A percentile compares a stretch with the other conserved stretches of the same genome.
These are phyloP conservation scores for Platycheirus rosarum DNA, from an alignment of 2,888 invertebrate genomes.

Conservation along the genomic window DNA sequence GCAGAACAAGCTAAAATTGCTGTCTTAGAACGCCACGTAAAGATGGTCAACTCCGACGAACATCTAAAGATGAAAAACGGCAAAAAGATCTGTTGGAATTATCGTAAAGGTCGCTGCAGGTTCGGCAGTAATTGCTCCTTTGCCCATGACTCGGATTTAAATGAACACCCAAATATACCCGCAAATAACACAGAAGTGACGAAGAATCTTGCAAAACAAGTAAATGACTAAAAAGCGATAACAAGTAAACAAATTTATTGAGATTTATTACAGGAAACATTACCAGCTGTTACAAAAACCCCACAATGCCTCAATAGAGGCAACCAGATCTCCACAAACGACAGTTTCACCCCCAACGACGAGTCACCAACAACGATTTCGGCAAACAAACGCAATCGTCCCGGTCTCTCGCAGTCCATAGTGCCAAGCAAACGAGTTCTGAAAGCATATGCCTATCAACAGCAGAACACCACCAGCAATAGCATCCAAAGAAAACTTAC, in stretches of 20 bases:
- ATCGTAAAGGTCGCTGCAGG: conserved; percentile 93
- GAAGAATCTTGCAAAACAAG: conserved; percentile 22
- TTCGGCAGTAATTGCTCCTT: conserved; percentile 96
- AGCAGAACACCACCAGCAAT: conserved; percentile 83
- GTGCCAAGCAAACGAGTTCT: conserved; percentile 93
- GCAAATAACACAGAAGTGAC: conserved; percentile 16
- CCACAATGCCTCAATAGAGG: conserved; percentile 60
- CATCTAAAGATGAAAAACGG: conserved; percentile 92
- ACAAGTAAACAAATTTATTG: not conserved
- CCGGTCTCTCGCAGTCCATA: conserved; percentile 89
- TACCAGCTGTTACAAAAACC: conserved; percentile 51
- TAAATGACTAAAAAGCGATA: not conserved
- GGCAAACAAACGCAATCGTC: conserved; percentile 86
- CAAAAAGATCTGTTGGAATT: conserved; percentile 96
- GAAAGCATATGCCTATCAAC: conserved; percentile 87
- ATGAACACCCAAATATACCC: conserved; percentile 84
- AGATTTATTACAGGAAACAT: conserved; percentile 44
- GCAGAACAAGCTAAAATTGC: conserved; percentile 94
- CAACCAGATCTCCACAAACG: conserved; percentile 21
- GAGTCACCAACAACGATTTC: conserved; percentile 28
- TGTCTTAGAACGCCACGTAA: conserved; percentile 94
- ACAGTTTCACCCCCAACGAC: conserved; percentile 18
- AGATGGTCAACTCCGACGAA: conserved; percentile 91
- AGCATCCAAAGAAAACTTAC: conserved; percentile 75
- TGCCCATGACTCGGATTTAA: conserved; percentile 94